Conservation (phyloP, 2,113 vertebrate genomes). For the Campylorhamphus procurvoides region DNA sequence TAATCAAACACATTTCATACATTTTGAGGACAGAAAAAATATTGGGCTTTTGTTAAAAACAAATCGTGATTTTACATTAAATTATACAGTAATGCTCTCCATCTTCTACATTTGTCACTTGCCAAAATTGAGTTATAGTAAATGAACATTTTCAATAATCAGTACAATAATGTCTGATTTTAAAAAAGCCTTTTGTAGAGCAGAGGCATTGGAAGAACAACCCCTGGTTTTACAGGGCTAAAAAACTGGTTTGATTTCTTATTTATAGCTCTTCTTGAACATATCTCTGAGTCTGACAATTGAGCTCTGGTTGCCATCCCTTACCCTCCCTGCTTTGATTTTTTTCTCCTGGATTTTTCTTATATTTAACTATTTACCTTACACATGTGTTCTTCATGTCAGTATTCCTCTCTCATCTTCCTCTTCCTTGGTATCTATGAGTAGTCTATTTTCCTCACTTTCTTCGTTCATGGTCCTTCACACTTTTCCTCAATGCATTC, state of each 20-base stretch:
- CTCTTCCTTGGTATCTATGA: background rate
- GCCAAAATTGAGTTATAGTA: constrained; percentile 63
- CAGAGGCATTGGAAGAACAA: background rate
- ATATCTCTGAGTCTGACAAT: background rate
- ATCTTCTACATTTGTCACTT: constrained; percentile 32
- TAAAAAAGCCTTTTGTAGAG: constrained; percentile 36
- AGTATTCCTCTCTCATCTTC: background rate
- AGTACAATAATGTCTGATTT: constrained; percentile 63
- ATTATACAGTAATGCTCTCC: constrained; percentile 12
- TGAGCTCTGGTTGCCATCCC: background rate
- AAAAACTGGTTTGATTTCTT: constrained; percentile 17
- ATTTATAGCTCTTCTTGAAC: constrained; percentile 45
- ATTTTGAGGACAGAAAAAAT: constrained; percentile 13
- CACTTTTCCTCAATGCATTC: background rate
- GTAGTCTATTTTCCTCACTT: background rate
- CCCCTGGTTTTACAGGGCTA: background rate
- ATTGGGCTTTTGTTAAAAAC: constrained; percentile 34
- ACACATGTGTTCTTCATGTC: background rate
- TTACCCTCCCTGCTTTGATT: background rate
- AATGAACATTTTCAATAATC: constrained; percentile 58
- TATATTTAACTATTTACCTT: background rate
- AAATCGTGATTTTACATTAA: constrained; percentile 35
- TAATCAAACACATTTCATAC: constrained; percentile 43
- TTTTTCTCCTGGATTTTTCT: background rate
- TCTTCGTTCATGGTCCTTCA: background rate